Evolutionary conservation across 2,797 vertebrate species (phyloP), one percentile per base, ranked within the genome.

Genomic region (Crenuchus spilurus): DNA sequence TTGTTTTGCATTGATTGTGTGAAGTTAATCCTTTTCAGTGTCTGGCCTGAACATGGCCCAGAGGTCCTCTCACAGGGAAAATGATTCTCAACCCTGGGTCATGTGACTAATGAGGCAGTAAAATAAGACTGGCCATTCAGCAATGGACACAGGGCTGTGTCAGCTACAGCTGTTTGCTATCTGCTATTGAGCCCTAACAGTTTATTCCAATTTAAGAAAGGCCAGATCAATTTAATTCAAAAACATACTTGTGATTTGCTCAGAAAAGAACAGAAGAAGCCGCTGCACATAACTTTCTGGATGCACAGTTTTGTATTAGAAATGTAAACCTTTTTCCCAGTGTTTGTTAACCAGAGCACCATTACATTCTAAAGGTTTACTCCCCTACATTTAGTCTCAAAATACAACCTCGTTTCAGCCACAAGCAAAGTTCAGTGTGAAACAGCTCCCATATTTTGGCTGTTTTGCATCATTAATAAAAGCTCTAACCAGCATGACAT

Each of bases 1-100:
- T 91, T 90, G 90, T 90, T 87, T 84, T 69, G 89, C 91, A 93
- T 93, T 92, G 92, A 93, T 93, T 91, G 88, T 87, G 87, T 82
- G 86, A 82, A 85, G 91, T 91, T 93, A 93, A 92, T 92, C 91
- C 89, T 84, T 86, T 91, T 90, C 87, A 87, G 82, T 84, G 84
- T 86, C 87, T 89, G 78, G 85, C 88, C 86, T 88, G 84, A 85
- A 92, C 75, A 87, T 80, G 86, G 84, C 88, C 90, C 91, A 88
- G 88, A 84, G 90, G 87, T 93, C 92, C 90, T 94, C 91, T 92
- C 84, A 90, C 87, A 76, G 88, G 88, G 89, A 91, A 92, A 92
- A 90, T 87, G 54, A 75, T 80, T 89, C 88, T 87, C 84, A 87
- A 81, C 80, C 84, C 85, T 84, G 80, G 85, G 89, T 91, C 90